Base-by-base conservation (phyloP, 2,888 invertebrate genomes). In the Metacarcinus magister region DNA sequence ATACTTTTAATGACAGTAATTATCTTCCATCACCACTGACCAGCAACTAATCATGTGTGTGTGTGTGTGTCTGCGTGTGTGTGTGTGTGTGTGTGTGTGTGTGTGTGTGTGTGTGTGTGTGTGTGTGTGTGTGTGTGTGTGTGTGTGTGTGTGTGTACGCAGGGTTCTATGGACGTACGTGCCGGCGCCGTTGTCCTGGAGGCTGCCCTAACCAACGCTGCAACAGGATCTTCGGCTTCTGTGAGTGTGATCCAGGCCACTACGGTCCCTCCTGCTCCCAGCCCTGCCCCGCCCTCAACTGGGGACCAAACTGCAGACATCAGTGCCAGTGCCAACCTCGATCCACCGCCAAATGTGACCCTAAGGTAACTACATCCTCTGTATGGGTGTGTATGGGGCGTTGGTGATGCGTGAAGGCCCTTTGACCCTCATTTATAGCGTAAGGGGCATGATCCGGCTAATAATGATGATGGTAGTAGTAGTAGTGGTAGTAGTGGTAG, bases 201-300 rank as follows among this genome's bases (percentile, higher is more conserved):
- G 67, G 82, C 23, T 96, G 96, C 87, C 96, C 96, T 23, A 94
- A 94, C 90, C 96, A 90, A 16, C 95, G 95, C 54, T 96, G 96
- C 95, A 96, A 96, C 95, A 89, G 60, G 44, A 91, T 94, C 90
- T 96, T 96, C 91, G 96, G 96, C 0, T 96, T 96, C 95, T 96
- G 96, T 48, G 96, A 96, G 93, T 96, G 96, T 44, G 95, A 95
- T 44, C 95, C 96, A 13, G 96, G 96, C 8, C 96, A 93, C 46
- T 96, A 94, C 93, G 96, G 96, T 0, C 95, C 95, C 48, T 39
- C 23, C 60, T 96, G 96, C 60, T 91, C 94, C 60, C 28, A 89
- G 90, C 95, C 96, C 13, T 96, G 96, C 60, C 96, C 96, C 2
- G 91, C 92, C 44, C 32, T 96, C 87, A 95, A 96, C 67, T 96